Evolutionary conservation across 2,797 vertebrate genomes (phyloP).

Genomic region (Glossophaga mutica): DNA sequence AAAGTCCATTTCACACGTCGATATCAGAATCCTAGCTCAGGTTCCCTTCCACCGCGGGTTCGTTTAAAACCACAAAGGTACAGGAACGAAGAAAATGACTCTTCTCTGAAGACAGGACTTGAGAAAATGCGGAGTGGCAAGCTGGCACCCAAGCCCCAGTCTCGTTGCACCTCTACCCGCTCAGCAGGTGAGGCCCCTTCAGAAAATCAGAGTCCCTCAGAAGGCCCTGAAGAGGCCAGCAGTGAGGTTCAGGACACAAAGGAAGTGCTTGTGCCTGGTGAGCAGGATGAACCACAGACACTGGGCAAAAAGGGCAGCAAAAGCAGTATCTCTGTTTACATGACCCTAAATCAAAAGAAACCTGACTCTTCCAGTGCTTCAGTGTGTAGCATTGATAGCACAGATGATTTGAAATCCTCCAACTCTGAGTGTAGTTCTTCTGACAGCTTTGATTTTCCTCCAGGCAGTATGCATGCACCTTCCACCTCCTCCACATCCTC

Average conservation of each 20-base stretch:
- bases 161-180: slow-evolving; percentile 86
- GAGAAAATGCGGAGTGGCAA: slow-evolving; percentile 88
- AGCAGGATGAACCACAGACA: slow-evolving; percentile 86
- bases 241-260: slow-evolving; percentile 85
- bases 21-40: slow-evolving; percentile 91
- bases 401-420: slow-evolving; percentile 91
- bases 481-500: slow-evolving; percentile 81
- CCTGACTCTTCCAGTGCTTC: slow-evolving; percentile 90
- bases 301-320: slow-evolving; percentile 88
- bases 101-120: slow-evolving; percentile 90
- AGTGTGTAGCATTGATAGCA: slow-evolving; percentile 92
- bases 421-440: slow-evolving; percentile 94
- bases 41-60: slow-evolving; percentile 89
- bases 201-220: slow-evolving; percentile 87
- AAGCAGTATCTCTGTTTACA: slow-evolving; percentile 90
- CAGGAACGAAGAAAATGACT: slow-evolving; percentile 94
- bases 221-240: slow-evolving; percentile 85
- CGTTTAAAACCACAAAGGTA: slow-evolving; percentile 98
- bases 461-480: slow-evolving; percentile 87
- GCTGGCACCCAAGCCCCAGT: slow-evolving; percentile 88
- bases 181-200: slow-evolving; percentile 87
- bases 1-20: slow-evolving; percentile 96
- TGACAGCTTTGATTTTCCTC: slow-evolving; percentile 91
- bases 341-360: slow-evolving; percentile 91
- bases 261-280: slow-evolving; percentile 84